These are phyloP conservation scores for Psammodynastes pulverulentus DNA, from an alignment of 2,113 vertebrate genomes.

Conservation along the genomic window DNA sequence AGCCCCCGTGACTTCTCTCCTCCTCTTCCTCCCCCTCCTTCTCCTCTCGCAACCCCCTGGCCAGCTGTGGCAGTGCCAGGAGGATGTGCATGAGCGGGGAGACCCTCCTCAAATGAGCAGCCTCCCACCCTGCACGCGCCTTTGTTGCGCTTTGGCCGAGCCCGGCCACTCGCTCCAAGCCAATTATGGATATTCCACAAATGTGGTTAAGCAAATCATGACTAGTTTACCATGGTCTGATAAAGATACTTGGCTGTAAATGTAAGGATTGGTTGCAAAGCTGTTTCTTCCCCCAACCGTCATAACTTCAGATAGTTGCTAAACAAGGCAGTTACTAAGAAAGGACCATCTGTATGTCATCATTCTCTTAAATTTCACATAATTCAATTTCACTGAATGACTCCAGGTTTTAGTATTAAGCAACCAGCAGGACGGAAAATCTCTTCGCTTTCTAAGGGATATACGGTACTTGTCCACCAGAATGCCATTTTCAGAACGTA, in stretches of 20 bases:
- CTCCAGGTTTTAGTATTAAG: background rate
- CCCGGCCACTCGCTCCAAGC: no score
- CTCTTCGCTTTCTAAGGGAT: background rate
- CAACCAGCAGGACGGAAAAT: background rate
- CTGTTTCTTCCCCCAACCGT: background rate
- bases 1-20: no score
- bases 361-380: background rate
- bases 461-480: background rate
- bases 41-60: no score
- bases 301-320: background rate
- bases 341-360: background rate
- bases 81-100: no score
- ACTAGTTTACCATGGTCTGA: background rate
- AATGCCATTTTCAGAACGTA: background rate
- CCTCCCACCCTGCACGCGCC: no score
- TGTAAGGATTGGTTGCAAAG: background rate
- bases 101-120: no score
- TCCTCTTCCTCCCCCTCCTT: no score
- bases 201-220: background rate
- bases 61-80: no score
- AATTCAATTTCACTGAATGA: background rate
- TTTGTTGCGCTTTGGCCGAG: no score
- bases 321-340: background rate
- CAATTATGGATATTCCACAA: no score
- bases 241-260: background rate